phyloP scores from a whole-genome alignment of 2,113 vertebrate species.

The Tiliqua scincoides region DNA sequence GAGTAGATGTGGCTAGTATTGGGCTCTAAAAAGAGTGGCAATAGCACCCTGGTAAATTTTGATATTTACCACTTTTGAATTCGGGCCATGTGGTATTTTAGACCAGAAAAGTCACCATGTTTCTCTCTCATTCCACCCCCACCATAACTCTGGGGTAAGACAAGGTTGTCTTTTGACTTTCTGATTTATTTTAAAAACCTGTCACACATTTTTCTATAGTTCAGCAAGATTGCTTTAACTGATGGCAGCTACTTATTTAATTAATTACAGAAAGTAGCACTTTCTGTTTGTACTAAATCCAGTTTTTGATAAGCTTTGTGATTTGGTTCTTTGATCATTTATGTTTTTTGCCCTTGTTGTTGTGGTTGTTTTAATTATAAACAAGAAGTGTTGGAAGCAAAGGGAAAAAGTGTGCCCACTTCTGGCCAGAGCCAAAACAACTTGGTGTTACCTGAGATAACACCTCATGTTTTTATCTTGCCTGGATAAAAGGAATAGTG shows the following conservation, averaged over 20 bases:
- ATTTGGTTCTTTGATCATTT: constrained; percentile 25
- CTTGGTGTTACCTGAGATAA: not conserved
- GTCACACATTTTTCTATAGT: not conserved
- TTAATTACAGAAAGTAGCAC: not conserved
- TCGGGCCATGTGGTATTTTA: not conserved
- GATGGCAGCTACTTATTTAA: no score
- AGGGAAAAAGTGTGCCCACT: constrained; percentile 8
- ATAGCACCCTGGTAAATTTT: not conserved
- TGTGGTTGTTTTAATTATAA: not conserved
- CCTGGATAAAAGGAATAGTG: not conserved
- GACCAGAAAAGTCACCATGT: not conserved
- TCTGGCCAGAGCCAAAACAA: not conserved
- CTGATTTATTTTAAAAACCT: not conserved
- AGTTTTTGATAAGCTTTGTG: not conserved
- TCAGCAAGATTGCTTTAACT: not conserved
- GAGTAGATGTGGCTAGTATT: no score
- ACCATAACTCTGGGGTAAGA: not conserved
- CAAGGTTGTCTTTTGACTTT: not conserved
- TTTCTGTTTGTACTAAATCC: not conserved
- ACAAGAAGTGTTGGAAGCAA: constrained; percentile 45
- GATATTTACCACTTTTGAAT: not conserved
- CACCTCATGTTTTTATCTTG: not conserved
- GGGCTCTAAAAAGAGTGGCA: not conserved
- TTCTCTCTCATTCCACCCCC: not conserved
- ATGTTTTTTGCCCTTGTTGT: not conserved